Percentiles rank a stretch among this genome's conserved stretches.
phyloP scores from a whole-genome alignment of 23 tunicate genomes.

The Pegea sp. region DNA sequence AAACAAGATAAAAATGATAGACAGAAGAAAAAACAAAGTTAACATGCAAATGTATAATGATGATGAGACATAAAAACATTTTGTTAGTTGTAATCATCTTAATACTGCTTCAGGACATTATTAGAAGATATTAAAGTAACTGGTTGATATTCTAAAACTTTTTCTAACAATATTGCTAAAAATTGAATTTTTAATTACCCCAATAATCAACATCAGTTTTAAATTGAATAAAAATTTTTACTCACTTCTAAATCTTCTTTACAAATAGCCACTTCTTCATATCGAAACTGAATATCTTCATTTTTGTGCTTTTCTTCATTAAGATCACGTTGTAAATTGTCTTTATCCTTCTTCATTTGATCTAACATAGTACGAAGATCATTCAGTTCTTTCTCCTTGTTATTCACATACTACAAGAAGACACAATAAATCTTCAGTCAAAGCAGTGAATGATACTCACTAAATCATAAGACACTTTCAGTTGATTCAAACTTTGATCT shows the following conservation, averaged over 20 bases:
- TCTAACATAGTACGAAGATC: conserved; percentile 25
- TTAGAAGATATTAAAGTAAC: too few species aligned
- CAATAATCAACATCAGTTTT: not conserved
- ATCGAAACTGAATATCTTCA: conserved; percentile 57
- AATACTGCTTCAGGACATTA: too few species aligned
- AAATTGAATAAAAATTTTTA: not conserved
- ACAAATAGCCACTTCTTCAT: conserved; percentile 54
- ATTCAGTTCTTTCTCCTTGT: conserved; percentile 38
- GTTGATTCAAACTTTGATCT: conserved; percentile 10
- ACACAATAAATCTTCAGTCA: not conserved
- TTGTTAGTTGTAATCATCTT: too few species aligned
- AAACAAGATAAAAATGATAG: too few species aligned
- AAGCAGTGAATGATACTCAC: too few species aligned
- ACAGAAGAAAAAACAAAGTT: too few species aligned
- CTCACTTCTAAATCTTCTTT: conserved; percentile 68
- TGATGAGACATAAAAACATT: too few species aligned
- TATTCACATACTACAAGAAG: conserved; percentile 21
- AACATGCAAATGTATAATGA: too few species aligned
- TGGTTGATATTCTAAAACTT: conserved; percentile 1
- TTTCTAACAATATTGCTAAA: not conserved
- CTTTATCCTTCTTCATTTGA: conserved; percentile 44
- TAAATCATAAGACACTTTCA: conserved; percentile 11
- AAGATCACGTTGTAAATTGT: conserved; percentile 22
- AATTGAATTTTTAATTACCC: not conserved
- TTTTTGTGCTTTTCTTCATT: conserved; percentile 52